Conservation (phyloP, 2,113 vertebrate genomes). For the Oenanthe melanoleuca region DNA sequence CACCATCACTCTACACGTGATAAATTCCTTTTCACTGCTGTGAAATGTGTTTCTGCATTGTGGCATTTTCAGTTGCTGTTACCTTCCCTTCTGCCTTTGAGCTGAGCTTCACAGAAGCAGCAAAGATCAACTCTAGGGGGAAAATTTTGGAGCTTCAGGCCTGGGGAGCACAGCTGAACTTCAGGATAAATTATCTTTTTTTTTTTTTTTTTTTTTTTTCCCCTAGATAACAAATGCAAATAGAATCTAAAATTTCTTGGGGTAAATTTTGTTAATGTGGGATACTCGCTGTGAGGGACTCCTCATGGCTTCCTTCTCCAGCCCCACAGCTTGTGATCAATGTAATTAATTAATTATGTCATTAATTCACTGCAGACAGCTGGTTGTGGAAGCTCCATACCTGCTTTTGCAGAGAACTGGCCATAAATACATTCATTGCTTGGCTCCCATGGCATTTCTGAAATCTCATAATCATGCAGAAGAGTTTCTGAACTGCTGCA, state of each 20-base stretch:
- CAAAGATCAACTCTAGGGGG: neutral
- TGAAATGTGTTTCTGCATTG: neutral
- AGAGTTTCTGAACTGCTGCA: neutral
- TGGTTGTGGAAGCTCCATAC: neutral
- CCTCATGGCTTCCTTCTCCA: neutral
- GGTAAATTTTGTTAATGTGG: neutral
- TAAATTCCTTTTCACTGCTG: neutral
- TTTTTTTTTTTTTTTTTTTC: neutral
- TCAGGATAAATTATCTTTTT: neutral
- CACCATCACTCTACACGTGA: neutral
- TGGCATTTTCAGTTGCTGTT: neutral
- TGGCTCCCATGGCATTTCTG: neutral
- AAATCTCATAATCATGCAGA: neutral
- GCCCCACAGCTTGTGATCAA: neutral
- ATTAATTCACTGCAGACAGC: neutral
- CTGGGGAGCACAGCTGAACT: neutral
- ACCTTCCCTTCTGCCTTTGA: neutral
- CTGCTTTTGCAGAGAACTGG: neutral
- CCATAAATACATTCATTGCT: neutral
- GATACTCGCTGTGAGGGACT: neutral
- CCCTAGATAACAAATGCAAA: neutral
- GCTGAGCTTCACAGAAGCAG: neutral
- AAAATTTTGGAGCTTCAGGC: neutral
- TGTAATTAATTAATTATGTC: neutral
- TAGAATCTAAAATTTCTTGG: neutral